Conservation (phyloP, 2,888 invertebrate species). For the Pediacus dermestoides region DNA sequence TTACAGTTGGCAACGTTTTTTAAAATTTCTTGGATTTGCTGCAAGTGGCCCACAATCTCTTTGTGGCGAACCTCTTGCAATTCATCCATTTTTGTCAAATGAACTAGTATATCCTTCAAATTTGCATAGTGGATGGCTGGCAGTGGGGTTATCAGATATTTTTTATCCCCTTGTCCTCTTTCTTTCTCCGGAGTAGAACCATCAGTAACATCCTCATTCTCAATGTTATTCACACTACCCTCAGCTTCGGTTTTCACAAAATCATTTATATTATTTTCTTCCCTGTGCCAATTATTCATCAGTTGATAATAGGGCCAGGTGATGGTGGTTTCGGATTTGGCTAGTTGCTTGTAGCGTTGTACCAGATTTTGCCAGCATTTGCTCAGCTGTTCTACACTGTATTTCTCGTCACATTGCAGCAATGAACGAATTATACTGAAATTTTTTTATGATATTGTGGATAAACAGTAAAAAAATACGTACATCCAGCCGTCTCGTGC, state of each 20-base stretch:
- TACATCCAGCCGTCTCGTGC: conserved; percentile 36
- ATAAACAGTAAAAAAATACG: conserved; percentile 12
- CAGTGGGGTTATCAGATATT: too few species aligned
- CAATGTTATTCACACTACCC: conserved; percentile 14
- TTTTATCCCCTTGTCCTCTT: too few species aligned
- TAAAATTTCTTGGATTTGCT: too few species aligned
- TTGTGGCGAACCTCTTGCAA: too few species aligned
- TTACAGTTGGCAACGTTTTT: too few species aligned
- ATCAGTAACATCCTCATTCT: conserved; percentile 19
- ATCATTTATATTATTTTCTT: conserved; percentile 19
- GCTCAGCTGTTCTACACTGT: conserved; percentile 32
- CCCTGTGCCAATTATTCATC: conserved; percentile 32
- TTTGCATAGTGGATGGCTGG: too few species aligned
- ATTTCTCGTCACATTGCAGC: conserved; percentile 31
- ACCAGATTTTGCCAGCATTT: conserved; percentile 37
- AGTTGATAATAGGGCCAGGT: conserved; percentile 33
- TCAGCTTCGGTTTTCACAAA: conserved; percentile 19
- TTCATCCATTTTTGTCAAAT: too few species aligned
- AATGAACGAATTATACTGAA: conserved; percentile 31
- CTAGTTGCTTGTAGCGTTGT: conserved; percentile 29
- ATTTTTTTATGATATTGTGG: background rate
- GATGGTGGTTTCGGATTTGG: conserved; percentile 27
- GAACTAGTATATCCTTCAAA: too few species aligned
- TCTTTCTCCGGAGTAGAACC: too few species aligned
- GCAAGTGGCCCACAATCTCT: too few species aligned